Evolutionary conservation across 2,888 invertebrate genomes (phyloP), one percentile per base, ranked within the genome.

Genomic region (Microplitis manilae): DNA sequence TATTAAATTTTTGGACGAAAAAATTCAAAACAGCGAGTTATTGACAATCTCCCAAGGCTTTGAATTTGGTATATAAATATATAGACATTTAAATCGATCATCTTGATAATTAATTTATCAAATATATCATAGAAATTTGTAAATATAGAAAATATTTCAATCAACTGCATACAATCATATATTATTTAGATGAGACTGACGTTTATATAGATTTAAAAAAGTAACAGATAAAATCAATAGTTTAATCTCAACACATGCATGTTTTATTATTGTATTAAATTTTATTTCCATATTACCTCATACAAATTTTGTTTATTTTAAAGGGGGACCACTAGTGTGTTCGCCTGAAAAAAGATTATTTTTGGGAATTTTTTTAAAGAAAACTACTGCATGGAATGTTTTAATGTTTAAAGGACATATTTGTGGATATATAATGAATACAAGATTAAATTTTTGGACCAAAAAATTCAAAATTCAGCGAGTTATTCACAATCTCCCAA

Each of bases 171-270:
- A 74, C 38, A 59, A 68, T 67, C 39, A 68, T 74, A 30, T 74
- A 74, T 80, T 79, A 79, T 83, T 82, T 84, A 85, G 84, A 83
- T 85, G 87, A 88, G 87, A 88, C 88, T 88, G 87, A 87, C 83
- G 87, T 86, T 86, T 87, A 60, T 73, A 73, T 73, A 73, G 73
- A 73, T 73, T 15, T n/a, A 30, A 61, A 40, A 39, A 30, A 30
- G 30, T 30, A 30, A 30, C 30, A 50, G 13, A 50, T 50, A 50
- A 50, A 68, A 68, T 39, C 39, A 60, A 71, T 61, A 61, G 39
- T 50, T 40, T 41, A 30, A 69, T 69, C 41, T 13, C 13, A 8
- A 69, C 17, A 15, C 8, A n/a, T 41, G 20, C 40, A 20, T 41
- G n/a, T 69, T 13, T 41, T 69, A 50, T 39, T 71, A 71, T 30